phyloP scores from a whole-genome alignment of 2,113 vertebrate species.

The Phocoena sinus region DNA sequence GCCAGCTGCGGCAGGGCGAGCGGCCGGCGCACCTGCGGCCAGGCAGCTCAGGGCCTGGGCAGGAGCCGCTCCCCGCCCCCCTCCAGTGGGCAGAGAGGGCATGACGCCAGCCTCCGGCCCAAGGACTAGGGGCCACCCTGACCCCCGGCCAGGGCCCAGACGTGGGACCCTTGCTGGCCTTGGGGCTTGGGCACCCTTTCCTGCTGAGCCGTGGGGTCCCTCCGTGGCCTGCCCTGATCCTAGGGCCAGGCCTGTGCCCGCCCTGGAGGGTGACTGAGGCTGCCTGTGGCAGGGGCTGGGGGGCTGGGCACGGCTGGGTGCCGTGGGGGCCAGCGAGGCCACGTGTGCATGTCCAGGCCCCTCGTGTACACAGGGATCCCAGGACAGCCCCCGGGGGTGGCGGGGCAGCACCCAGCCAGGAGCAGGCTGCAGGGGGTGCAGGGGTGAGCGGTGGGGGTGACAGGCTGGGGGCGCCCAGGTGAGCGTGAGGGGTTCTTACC shows the following conservation, averaged over 20 bases:
- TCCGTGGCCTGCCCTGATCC: not conserved
- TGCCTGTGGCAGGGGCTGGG: not conserved
- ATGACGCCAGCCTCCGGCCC: not conserved
- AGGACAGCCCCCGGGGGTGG: not conserved
- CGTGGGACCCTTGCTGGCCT: not conserved
- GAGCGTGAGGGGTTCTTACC: conserved; percentile 88
- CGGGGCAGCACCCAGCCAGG: not conserved
- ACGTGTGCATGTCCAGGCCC: not conserved
- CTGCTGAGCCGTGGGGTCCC: not conserved
- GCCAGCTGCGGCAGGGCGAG: not conserved
- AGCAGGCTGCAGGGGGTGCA: not conserved
- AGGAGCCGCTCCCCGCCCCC: not conserved
- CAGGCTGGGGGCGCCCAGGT: conserved; percentile 72
- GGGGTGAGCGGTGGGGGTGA: conserved; percentile 43
- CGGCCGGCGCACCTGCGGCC: rapidly evolving
- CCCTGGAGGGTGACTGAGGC: not conserved
- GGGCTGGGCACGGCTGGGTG: not conserved
- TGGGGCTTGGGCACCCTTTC: not conserved
- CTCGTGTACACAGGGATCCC: not conserved
- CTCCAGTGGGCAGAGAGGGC: not conserved
- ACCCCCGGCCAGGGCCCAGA: not conserved
- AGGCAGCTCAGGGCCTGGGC: not conserved
- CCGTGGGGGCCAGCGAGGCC: not conserved
- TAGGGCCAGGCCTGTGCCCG: not conserved
- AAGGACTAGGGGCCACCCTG: not conserved